Percentiles rank a stretch among this genome's conserved stretches.
phyloP scores from a whole-genome alignment of 1,140 invertebrate species.

The Triops longicaudatus region DNA sequence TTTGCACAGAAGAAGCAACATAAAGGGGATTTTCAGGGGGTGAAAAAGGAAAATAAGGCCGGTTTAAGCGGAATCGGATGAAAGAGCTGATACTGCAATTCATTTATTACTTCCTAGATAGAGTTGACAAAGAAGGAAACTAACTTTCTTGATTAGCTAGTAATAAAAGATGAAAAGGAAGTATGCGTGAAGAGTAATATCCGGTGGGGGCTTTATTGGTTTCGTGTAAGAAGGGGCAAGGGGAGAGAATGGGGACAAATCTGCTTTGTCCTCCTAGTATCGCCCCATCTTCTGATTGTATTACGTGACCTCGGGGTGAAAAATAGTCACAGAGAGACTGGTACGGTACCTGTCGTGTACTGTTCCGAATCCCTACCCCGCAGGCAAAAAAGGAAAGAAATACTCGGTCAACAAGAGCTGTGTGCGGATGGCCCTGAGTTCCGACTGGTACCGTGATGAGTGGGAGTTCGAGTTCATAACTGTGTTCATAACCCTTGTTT shows the following conservation, averaged over 20 bases:
- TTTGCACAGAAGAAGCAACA: no score
- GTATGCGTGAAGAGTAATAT: not conserved
- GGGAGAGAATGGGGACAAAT: not conserved
- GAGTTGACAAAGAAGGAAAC: not conserved
- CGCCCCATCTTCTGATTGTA: not conserved
- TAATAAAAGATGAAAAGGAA: not conserved
- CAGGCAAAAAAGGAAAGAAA: not conserved
- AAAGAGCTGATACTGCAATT: no score
- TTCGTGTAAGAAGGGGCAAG: not conserved
- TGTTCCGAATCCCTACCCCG: not conserved
- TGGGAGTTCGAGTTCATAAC: not conserved
- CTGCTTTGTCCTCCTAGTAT: not conserved
- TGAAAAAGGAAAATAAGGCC: no score
- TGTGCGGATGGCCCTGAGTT: not conserved
- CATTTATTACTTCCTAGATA: not conserved
- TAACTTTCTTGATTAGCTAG: not conserved
- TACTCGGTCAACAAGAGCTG: not conserved
- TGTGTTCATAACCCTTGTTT: not conserved
- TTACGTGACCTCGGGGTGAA: conserved; percentile 1
- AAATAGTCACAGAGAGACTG: not conserved
- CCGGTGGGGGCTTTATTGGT: not conserved
- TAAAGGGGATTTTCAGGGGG: no score
- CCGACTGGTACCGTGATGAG: not conserved
- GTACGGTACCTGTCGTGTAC: conserved; percentile 10
- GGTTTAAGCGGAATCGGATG: no score